Base-by-base conservation (phyloP, 30 jellyfish, hydroid and myxozoan genomes). In the Chironex yamaguchii region DNA sequence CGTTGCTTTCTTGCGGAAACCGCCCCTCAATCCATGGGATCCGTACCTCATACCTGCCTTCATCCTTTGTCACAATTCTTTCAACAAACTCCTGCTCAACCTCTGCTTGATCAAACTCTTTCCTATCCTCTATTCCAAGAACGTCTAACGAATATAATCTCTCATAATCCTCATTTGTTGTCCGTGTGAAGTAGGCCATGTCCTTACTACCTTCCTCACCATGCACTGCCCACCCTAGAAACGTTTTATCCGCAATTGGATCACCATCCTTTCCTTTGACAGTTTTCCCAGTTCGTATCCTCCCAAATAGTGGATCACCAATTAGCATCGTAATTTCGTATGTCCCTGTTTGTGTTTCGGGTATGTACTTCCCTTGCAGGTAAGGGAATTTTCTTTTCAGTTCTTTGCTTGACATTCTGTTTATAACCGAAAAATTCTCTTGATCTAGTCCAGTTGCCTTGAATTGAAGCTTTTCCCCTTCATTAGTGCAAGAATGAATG, bases 11-110 rank as follows among this genome's bases (percentile, higher is more conserved):
- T 78, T 81, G 91, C 29, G 91, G 91, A 22, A 23, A 49, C 22
- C 85, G 48, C 29, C 52, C 91, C 0, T 81, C 91, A 64, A 81
- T 67, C 91, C 91, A 81, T 9, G 91, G 91, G 13, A 81, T 62
- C 33, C 52, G 51, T 2, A 66, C 49, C 1, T 23, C 68, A 33
- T 81, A 81, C 28, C 66, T 81, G 1, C 91, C 91, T 1, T 81
- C 81, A 1, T 11, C 85, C 2, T 34, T 29, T 2, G 63, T 82
- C 31, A 62, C 25, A 34, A 79, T 63, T 36, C 66, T 79, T 42
- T 79, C 90, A 52, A 79, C 0, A 36, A 79, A 79, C 36, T 79
- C 90, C 73, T 63, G 9, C 54, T 11, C 42, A 0, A 79, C 22
- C 33, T 79, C 83, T 42, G 42, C 62, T 28, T 79, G 90, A 63